A percentile compares a stretch with the other conserved stretches of the same genome.
phyloP scores from a whole-genome alignment of 2,797 vertebrate species.

The Esox lucius region DNA sequence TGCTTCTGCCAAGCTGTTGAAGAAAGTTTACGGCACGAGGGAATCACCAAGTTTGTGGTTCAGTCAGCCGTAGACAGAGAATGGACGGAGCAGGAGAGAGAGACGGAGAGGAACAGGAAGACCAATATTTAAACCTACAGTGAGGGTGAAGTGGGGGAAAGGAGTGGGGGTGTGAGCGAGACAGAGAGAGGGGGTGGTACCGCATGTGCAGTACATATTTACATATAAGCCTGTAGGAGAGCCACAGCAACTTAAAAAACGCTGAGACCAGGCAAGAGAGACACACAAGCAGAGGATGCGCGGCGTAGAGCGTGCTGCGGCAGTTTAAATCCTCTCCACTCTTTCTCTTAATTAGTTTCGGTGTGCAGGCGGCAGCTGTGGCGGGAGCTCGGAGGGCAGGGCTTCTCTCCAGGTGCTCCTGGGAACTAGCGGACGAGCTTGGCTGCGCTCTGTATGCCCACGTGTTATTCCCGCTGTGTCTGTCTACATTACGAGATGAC shows the following conservation, averaged over 20 bases:
- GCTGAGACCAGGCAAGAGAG: not conserved
- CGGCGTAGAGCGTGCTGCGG: not conserved
- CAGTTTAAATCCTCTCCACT: not conserved
- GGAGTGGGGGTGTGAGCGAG: not conserved
- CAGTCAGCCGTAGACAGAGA: conserved; percentile 31
- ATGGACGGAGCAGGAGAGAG: conserved; percentile 19
- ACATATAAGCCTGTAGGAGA: not conserved
- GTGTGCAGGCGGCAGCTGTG: conserved; percentile 13
- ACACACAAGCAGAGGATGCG: not conserved
- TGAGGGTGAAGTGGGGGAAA: not conserved
- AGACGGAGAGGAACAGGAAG: not conserved
- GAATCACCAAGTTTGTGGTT: conserved; percentile 50
- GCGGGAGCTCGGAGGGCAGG: conserved; percentile 3
- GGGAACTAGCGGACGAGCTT: not conserved
- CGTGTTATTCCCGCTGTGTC: not conserved
- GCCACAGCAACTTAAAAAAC: not conserved
- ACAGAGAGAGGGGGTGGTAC: not conserved
- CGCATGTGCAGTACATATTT: not conserved
- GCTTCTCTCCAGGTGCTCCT: not conserved
- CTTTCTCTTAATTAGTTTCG: conserved; percentile 18
- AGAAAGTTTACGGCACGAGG: conserved; percentile 9
- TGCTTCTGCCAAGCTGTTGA: conserved; percentile 31
- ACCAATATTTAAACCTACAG: not conserved
- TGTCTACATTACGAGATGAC: conserved; percentile 2
- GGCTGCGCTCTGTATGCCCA: not conserved